Evolutionary conservation across 2,797 vertebrate species (phyloP).

Genomic region (Lepus townsendii): DNA sequence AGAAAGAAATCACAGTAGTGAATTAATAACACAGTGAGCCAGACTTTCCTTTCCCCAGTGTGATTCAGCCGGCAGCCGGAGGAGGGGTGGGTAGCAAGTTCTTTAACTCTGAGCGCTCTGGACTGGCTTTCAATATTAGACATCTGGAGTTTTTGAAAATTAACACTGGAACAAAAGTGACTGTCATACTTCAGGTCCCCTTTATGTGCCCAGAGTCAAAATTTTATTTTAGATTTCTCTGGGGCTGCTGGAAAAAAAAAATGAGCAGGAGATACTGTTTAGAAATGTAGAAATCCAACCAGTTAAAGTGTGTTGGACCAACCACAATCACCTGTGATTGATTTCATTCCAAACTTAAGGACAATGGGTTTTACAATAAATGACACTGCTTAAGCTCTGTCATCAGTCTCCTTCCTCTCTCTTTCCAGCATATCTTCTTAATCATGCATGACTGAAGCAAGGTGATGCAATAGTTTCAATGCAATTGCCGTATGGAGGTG

Average conservation of each 20-base stretch:
- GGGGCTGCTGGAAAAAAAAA: background rate
- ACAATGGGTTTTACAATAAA: constrained; percentile 75
- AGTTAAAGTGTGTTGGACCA: background rate
- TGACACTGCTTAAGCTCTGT: constrained; percentile 33
- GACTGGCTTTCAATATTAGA: constrained; percentile 89
- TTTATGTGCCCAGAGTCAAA: constrained; percentile 58
- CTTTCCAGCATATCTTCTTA: constrained; percentile 76
- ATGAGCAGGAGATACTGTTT: constrained; percentile 38
- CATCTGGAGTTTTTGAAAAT: constrained; percentile 87
- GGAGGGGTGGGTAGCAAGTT: constrained; percentile 70
- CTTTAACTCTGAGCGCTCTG: constrained; percentile 74
- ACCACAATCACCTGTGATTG: constrained; percentile 37
- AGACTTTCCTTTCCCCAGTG: constrained; percentile 68
- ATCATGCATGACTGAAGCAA: constrained; percentile 66
- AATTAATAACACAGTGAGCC: constrained; percentile 75
- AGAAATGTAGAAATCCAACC: constrained; percentile 69
- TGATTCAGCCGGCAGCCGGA: constrained; percentile 82
- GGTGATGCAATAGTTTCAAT: constrained; percentile 74
- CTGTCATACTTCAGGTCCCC: constrained; percentile 74
- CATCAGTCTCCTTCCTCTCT: constrained; percentile 62
- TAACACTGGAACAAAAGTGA: constrained; percentile 87
- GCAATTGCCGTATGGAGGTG: constrained; percentile 53
- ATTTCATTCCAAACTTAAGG: constrained; percentile 61
- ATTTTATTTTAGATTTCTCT: constrained; percentile 67
- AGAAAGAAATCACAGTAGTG: constrained; percentile 84